A percentile compares a stretch with the other conserved stretches of the same genome.
Evolutionary conservation across 2,888 invertebrate species (phyloP).

Genomic region (Scaptomyza flava): DNA sequence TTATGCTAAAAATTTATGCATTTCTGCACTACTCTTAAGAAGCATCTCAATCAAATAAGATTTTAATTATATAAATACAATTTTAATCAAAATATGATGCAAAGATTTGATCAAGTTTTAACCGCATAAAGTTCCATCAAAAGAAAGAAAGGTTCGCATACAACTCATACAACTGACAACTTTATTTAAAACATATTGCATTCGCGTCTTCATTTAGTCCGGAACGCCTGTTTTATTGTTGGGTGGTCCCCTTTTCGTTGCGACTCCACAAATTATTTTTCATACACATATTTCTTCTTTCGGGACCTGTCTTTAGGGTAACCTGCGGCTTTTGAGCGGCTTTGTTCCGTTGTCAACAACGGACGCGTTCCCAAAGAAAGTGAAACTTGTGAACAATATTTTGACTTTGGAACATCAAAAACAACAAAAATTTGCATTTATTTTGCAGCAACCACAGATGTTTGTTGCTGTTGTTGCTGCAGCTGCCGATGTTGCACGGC

Average conservation of each 20-base stretch:
- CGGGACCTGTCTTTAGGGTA: constrained; percentile 16
- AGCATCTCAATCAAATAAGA: too few species aligned
- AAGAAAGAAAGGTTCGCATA: constrained; percentile 1
- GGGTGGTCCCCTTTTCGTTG: constrained; percentile 39
- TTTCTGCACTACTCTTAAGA: too few species aligned
- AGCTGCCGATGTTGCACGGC: constrained; percentile 40
- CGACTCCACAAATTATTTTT: constrained; percentile 9
- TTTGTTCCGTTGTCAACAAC: constrained; percentile 38
- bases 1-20: background rate
- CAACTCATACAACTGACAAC: constrained; percentile 60
- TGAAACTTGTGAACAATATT: constrained; percentile 61
- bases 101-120: background rate
- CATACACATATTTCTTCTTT: background rate
- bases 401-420: constrained; percentile 48
- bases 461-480: constrained; percentile 35
- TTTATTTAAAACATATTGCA: constrained; percentile 63
- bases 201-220: background rate
- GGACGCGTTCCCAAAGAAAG: constrained; percentile 54
- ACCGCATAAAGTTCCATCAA: background rate
- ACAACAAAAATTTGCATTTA: constrained; percentile 72
- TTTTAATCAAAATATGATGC: too few species aligned
- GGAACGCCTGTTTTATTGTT: constrained; percentile 4
- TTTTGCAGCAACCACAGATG: constrained; percentile 47
- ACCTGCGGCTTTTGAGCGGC: too few species aligned
- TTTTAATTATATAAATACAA: too few species aligned